Base-by-base conservation (phyloP, 2,797 vertebrate species). In the Heterohyrax brucei region DNA sequence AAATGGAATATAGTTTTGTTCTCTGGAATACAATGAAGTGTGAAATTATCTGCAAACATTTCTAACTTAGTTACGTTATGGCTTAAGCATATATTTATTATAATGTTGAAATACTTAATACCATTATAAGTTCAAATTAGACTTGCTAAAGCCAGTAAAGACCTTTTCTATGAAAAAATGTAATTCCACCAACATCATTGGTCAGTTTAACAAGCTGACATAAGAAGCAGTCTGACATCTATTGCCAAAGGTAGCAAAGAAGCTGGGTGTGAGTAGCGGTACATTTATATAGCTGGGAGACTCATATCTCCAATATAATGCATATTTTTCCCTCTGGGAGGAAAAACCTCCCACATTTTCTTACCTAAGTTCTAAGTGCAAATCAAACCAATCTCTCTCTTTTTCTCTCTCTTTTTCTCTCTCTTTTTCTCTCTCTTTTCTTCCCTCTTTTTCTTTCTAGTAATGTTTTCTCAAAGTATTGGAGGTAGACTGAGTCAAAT, bases 41-140 rank as follows among this genome's bases (percentile, higher is more conserved):
- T 93, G 78, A 96, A 87, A 91, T 75, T 14, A 53, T 86, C 61
- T 94, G 10, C 89, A 64, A 66, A 66, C 14, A 22, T 83, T 68
- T 21, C 21, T 12, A 59, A n/a, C 26, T 85, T 85, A 39, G 50
- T 81, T 79, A 73, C 61, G 70, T 64, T 76, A 75, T 68, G 18
- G 87, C 24, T 50, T 26, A 94, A 78, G 26, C 88, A 50, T 77
- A 75, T 4, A 26, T 61, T 50, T 53, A 66, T 78, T 87, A 1
- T 46, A 89, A 81, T 84, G 14, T 19, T 93, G 75, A 83, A 68
- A 88, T 82, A 82, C 76, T 93, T 96, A 78, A 70, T 89, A 70
- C 14, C 30, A 44, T 89, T 81, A 78, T 0, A 79, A 16, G 10
- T 61, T 88, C 79, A 80, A 46, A 28, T 4, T 64, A 39, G 22